Base-by-base conservation (phyloP, 2,797 vertebrate species). In the Sebastolobus alascanus region DNA sequence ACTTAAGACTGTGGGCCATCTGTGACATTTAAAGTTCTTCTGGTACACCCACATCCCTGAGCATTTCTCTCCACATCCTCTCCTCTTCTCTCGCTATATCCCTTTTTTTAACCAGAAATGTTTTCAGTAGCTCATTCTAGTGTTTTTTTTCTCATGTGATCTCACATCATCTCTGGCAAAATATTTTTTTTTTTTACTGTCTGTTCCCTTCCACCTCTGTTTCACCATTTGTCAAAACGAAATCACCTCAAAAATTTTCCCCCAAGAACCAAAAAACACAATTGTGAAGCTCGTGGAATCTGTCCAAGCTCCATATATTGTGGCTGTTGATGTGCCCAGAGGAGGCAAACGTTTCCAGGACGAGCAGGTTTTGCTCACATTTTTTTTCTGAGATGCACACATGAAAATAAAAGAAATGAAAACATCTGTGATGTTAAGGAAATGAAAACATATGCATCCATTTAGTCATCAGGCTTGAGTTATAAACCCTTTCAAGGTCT, bases 1-100 rank as follows among this genome's bases (percentile, higher is more conserved):
- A 71, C 22, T 75, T 46, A 1, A 68, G 46, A 29, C 81, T 69
- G 52, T 33, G 27, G 67, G 61, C 68, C 80, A 63, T 79, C 13
- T 72, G 68, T 75, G 80, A 80, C 75, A 74, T 82, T 74, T 82
- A 31, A 52, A 78, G 68, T 29, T 71, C 38, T 67, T 37, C 37
- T 58, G 33, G 37, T 59, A 64, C 73, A 25, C 16, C 35, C 63
- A 82, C 70, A 43, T 56, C 58, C 71, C 52, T 3, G 40, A 80
- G 70, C 43, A 9, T 64, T 75, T 46, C n/a, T 67, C 56, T 83
- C 55, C 6, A 79, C 55, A 61, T 25, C 69, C 31, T 50, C 50
- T 65, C 10, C 20, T 73, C 65, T 56, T 29, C 3, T 56, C 27
- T 65, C 37, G 25, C 33, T 61, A 6, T 22, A 27, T n/a, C 60